A percentile compares a stretch with the other conserved stretches of the same genome.
These are phyloP conservation scores for Ornithoptera alexandrae DNA, from an alignment of 2,888 invertebrate genomes.

Conservation along the genomic window DNA sequence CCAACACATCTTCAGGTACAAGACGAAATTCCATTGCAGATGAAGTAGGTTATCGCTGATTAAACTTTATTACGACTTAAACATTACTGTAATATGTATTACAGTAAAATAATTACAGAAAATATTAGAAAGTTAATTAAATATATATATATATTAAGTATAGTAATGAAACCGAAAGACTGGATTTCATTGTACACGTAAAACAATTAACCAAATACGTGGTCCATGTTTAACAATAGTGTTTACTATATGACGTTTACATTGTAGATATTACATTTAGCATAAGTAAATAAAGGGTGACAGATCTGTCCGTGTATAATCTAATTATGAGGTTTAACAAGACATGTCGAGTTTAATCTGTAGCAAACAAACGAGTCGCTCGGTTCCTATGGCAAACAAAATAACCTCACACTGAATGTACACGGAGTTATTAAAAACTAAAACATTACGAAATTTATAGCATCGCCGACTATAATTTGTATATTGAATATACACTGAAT, in stretches of 20 bases:
- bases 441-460: background rate
- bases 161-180: background rate
- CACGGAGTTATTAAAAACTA: background rate
- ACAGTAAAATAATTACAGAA: background rate
- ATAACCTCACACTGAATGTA: background rate
- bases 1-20: too few relatives aligned
- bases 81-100: too few relatives aligned
- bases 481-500: background rate
- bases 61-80: too few relatives aligned
- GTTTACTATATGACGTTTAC: background rate
- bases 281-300: background rate
- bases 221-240: background rate
- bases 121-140: background rate
- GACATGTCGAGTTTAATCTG: slow-evolving; percentile 3
- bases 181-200: background rate
- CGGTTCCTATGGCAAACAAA: background rate
- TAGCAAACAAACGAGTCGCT: slow-evolving; percentile 1
- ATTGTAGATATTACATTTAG: background rate
- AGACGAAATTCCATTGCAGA: too few relatives aligned
- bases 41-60: too few relatives aligned
- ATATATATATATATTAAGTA: background rate
- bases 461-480: background rate
- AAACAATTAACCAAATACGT: background rate
- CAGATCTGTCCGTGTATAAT: slow-evolving; percentile 5
- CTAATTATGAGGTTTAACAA: slow-evolving; percentile 11